Base-by-base conservation (phyloP, 1,140 invertebrate genomes). In the Dufourea novaeangliae region DNA sequence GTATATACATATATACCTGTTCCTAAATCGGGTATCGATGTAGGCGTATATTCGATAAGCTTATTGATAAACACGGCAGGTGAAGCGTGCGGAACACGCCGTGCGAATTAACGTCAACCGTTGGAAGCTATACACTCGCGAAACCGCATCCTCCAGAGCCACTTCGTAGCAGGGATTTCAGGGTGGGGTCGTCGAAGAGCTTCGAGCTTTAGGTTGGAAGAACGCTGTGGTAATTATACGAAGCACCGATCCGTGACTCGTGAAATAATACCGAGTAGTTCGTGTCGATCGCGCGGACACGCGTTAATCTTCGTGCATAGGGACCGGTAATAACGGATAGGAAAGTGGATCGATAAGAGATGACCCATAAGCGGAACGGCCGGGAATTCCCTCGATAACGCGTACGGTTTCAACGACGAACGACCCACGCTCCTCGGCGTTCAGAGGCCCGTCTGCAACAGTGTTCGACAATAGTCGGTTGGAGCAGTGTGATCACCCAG, bases 31-130 rank as follows among this genome's bases (percentile, higher is more conserved):
- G 22, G n/a, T n/a, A 39, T 73, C 59, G 70, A 73, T 73, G 25
- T 2, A 34, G 57, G 27, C 50, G 7, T 62, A 25, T 63, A 54
- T 37, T 34, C 44, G 20, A 64, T 39, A 73, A 73, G 57, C 70
- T 73, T 73, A 63, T 73, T 59, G 44, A 64, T 64, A 39, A 73
- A 63, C 41, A 27, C 57, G 56, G 34, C 34, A 72, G n/a, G n/a
- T n/a, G n/a, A n/a, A n/a, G n/a, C n/a, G n/a, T n/a, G n/a, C n/a
- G n/a, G n/a, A n/a, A n/a, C n/a, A n/a, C n/a, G n/a, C n/a, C n/a
- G n/a, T n/a, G n/a, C n/a, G n/a, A n/a, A n/a, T n/a, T n/a, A n/a
- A n/a, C n/a, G n/a, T n/a, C n/a, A n/a, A n/a, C n/a, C n/a, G n/a
- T n/a, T n/a, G n/a, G n/a, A n/a, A n/a, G n/a, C n/a, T n/a, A n/a